phyloP scores from a whole-genome alignment of 1,140 invertebrate genomes.

The Camponotus vicinus region DNA sequence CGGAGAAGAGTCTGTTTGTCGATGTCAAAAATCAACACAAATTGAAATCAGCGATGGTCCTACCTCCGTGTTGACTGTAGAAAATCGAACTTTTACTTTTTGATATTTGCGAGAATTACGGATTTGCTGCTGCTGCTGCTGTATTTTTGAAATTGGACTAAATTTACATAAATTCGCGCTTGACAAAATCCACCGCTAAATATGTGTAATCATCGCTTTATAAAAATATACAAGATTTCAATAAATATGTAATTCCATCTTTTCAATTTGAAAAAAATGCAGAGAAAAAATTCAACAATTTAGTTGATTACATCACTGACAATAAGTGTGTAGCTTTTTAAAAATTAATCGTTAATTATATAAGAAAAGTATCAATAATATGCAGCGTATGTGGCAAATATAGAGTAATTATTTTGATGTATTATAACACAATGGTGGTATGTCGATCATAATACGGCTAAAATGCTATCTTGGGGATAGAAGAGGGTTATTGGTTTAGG shows the following conservation, averaged over 20 bases:
- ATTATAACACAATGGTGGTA: conserved; percentile 12
- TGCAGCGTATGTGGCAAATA: not conserved
- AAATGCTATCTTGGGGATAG: conserved; percentile 58
- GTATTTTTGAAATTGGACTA: conserved; percentile 46
- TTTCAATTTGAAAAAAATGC: not conserved
- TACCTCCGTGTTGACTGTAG: conserved; percentile 77
- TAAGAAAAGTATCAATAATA: not conserved
- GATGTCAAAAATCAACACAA: conserved; percentile 85
- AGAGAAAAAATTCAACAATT: not conserved
- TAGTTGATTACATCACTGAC: not conserved
- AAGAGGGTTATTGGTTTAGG: conserved; percentile 80
- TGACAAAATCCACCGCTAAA: conserved; percentile 9
- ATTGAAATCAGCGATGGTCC: conserved; percentile 82
- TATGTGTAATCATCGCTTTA: not conserved
- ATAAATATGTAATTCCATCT: not conserved
- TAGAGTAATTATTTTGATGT: not conserved
- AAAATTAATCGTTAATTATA: not conserved
- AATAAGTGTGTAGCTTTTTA: not conserved
- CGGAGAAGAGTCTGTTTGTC: conserved; percentile 81
- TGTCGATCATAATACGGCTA: conserved; percentile 60
- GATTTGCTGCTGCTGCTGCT: conserved; percentile 49
- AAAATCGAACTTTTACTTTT: conserved; percentile 74
- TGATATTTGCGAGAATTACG: conserved; percentile 40
- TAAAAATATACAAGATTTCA: conserved; percentile 12
- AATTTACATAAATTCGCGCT: conserved; percentile 23